A percentile compares a stretch with the other conserved stretches of the same genome.
phyloP scores from a whole-genome alignment of 2,113 vertebrate genomes.

The Scolopax mira region DNA sequence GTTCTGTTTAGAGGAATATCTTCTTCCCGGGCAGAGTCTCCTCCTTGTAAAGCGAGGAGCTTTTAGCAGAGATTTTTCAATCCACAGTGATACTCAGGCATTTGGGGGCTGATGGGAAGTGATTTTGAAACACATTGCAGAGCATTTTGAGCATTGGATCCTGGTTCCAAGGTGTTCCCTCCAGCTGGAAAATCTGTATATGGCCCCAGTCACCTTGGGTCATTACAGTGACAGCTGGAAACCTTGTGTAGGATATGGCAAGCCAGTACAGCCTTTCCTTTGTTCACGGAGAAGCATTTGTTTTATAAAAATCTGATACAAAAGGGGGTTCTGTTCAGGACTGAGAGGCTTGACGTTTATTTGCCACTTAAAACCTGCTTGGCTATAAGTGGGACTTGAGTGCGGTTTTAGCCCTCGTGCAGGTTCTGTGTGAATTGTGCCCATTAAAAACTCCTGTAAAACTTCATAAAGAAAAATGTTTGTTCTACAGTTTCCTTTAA shows the following conservation, averaged over 20 bases:
- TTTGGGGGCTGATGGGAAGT: neutral
- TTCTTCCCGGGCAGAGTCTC: neutral
- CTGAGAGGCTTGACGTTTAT: neutral
- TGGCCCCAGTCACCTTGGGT: neutral
- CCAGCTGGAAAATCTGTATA: neutral
- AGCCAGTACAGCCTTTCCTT: neutral
- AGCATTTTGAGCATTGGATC: neutral
- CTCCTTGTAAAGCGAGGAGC: neutral
- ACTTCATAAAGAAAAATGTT: neutral
- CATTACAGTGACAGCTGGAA: neutral
- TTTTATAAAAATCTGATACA: neutral
- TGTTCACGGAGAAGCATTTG: neutral
- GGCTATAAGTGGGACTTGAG: neutral
- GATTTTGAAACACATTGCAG: neutral
- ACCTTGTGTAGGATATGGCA: neutral
- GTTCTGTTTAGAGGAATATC: neutral
- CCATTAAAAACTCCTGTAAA: neutral
- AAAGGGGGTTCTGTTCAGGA: neutral
- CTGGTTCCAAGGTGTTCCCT: neutral
- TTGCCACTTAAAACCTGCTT: neutral
- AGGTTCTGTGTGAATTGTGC: accelerated
- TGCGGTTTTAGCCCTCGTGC: neutral
- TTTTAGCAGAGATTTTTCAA: neutral
- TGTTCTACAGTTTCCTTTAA: neutral
- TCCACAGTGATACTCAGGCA: neutral